Conservation (phyloP, 1,140 invertebrate species). For the Drosophila equinoxialis region DNA sequence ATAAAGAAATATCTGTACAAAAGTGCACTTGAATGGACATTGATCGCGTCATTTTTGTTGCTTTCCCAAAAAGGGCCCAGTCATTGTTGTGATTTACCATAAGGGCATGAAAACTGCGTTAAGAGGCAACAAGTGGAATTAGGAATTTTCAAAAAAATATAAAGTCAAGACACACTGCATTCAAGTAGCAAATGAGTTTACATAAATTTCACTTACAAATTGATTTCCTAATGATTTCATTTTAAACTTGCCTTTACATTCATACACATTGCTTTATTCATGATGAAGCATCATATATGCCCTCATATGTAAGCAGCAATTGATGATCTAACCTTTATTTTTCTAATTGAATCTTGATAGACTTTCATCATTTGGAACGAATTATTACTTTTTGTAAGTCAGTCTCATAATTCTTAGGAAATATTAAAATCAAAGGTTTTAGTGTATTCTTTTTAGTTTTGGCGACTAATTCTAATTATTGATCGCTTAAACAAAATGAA, state of each 20-base stretch:
- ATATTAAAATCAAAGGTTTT: no score
- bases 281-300: background rate
- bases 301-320: background rate
- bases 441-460: no score
- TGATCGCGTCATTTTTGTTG: slow-evolving; percentile 47
- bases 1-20: slow-evolving; percentile 44
- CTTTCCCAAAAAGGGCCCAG: slow-evolving; percentile 6
- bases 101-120: background rate
- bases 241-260: background rate
- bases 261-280: background rate
- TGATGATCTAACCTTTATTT: no score
- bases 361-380: no score
- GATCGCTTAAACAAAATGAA: no score
- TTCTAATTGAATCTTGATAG: no score
- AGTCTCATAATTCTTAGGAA: no score
- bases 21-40: slow-evolving; percentile 59
- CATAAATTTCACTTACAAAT: background rate
- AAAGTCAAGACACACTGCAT: background rate
- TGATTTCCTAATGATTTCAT: slow-evolving; percentile 1
- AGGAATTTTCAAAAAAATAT: background rate
- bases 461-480: no score
- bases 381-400: no score
- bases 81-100: slow-evolving; percentile 20
- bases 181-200: slow-evolving; percentile 2
- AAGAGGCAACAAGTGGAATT: slow-evolving; percentile 5